These are phyloP conservation scores for Cryptocheilus praepositus DNA, from an alignment of 2,888 invertebrate species.

Conservation along the genomic window DNA sequence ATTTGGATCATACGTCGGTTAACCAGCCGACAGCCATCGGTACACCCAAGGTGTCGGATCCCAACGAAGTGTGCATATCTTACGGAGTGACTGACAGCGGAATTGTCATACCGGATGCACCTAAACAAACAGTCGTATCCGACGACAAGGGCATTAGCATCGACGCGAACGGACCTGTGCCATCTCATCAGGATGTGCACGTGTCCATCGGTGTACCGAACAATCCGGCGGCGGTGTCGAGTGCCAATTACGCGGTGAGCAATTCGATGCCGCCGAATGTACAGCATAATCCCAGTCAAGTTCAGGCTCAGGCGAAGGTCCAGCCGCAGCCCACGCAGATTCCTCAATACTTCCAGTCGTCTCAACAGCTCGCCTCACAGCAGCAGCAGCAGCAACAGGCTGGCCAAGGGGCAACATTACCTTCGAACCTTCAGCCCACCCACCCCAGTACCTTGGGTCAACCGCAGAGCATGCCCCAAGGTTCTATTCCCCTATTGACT, in stretches of 20 bases:
- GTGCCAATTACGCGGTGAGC: conserved; percentile 57
- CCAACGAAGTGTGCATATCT: conserved; percentile 73
- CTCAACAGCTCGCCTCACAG: conserved; percentile 62
- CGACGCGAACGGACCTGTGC: conserved; percentile 67
- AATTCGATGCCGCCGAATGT: conserved; percentile 75
- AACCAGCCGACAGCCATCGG: conserved; percentile 68
- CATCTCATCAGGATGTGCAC: conserved; percentile 63
- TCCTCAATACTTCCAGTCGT: conserved; percentile 63
- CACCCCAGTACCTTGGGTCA: conserved; percentile 77
- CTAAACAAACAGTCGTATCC: conserved; percentile 56
- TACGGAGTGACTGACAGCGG: conserved; percentile 72
- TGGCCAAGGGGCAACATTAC: conserved; percentile 80
- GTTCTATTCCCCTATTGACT: conserved; percentile 79
- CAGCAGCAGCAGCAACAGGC: conserved; percentile 69
- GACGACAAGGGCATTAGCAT: conserved; percentile 63
- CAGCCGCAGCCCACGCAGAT: conserved; percentile 71
- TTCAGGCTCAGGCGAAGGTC: conserved; percentile 76
- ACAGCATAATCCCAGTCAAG: conserved; percentile 77
- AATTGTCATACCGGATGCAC: conserved; percentile 64
- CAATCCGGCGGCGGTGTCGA: conserved; percentile 64
- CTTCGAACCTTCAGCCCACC: conserved; percentile 78
- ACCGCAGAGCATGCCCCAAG: conserved; percentile 78
- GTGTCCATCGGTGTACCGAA: conserved; percentile 54
- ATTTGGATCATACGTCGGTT: conserved; percentile 86
- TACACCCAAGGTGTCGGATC: conserved; percentile 68